A percentile compares a stretch with the other conserved stretches of the same genome.
Conservation (phyloP, 1,140 invertebrate species). For the Argopecten irradians region DNA sequence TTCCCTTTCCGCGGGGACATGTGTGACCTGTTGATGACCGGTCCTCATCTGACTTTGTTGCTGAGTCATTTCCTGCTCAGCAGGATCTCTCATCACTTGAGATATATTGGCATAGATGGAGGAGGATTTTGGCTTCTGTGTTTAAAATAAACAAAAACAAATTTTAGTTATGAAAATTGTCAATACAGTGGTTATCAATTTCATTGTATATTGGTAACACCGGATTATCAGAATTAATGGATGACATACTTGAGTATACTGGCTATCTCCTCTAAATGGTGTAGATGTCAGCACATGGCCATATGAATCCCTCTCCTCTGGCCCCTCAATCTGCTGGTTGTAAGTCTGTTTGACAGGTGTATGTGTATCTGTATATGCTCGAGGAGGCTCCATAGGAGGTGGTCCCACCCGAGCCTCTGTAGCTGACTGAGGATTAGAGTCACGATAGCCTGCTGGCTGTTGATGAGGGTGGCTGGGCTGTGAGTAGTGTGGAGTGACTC, state of each 20-base stretch:
- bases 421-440: background rate
- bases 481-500: background rate
- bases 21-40: background rate
- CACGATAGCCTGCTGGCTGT: background rate
- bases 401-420: background rate
- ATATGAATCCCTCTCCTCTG: background rate
- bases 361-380: background rate
- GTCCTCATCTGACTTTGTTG: background rate
- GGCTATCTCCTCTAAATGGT: background rate
- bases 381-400: background rate
- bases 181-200: background rate
- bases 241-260: background rate
- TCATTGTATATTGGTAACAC: too few species aligned
- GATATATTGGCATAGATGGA: constrained; percentile 30
- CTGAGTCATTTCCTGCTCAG: background rate
- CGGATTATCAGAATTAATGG: too few species aligned
- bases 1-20: constrained; percentile 33
- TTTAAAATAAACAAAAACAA: background rate
- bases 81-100: constrained; percentile 5
- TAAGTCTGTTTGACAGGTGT: background rate
- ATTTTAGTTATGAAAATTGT: background rate
- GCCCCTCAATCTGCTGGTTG: background rate
- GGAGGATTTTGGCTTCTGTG: constrained; percentile 23
- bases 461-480: background rate
- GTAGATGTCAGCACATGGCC: background rate